A percentile compares a stretch with the other conserved stretches of the same genome.
phyloP scores from a whole-genome alignment of 2,113 vertebrate genomes.

The Plectropomus leopardus region DNA sequence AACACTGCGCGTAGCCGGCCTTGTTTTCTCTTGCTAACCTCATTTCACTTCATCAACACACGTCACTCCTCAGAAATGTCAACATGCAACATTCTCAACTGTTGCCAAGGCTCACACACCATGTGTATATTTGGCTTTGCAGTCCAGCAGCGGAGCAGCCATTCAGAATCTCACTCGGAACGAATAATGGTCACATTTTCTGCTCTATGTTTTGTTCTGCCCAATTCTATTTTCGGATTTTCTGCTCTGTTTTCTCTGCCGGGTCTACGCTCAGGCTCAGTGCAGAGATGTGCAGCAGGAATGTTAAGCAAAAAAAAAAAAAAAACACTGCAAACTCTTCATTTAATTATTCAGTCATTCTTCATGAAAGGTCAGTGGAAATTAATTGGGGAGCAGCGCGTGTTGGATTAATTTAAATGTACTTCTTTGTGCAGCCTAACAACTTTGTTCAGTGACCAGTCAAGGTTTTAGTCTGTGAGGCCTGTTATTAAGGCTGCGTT shows the following conservation, averaged over 20 bases:
- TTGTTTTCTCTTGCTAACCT: constrained; percentile 30
- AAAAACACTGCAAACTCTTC: constrained; percentile 3
- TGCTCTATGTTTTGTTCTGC: constrained; percentile 18
- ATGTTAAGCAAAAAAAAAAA: constrained; percentile 7
- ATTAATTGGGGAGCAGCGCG: constrained; percentile 25
- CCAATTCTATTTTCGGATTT: constrained; percentile 10
- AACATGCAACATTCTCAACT: not conserved
- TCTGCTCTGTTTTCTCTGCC: constrained; percentile 15
- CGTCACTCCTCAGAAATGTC: constrained; percentile 18
- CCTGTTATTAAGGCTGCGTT: constrained; percentile 5
- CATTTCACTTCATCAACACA: constrained; percentile 30
- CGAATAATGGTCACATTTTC: constrained; percentile 17
- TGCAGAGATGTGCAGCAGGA: not conserved
- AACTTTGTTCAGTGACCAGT: constrained; percentile 26
- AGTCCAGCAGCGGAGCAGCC: constrained; percentile 12
- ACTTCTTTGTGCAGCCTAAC: constrained; percentile 21
- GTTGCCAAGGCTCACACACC: not conserved
- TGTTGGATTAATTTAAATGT: constrained; percentile 39
- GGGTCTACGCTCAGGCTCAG: not conserved
- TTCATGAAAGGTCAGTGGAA: constrained; percentile 43
- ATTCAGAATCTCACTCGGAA: constrained; percentile 2
- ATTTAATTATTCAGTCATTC: constrained; percentile 28
- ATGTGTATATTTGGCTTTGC: not conserved
- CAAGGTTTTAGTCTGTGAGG: constrained; percentile 1
- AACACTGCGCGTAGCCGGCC: not conserved